Evolutionary conservation across 2,888 invertebrate genomes (phyloP).

Genomic region (Melinopterus prodromus): DNA sequence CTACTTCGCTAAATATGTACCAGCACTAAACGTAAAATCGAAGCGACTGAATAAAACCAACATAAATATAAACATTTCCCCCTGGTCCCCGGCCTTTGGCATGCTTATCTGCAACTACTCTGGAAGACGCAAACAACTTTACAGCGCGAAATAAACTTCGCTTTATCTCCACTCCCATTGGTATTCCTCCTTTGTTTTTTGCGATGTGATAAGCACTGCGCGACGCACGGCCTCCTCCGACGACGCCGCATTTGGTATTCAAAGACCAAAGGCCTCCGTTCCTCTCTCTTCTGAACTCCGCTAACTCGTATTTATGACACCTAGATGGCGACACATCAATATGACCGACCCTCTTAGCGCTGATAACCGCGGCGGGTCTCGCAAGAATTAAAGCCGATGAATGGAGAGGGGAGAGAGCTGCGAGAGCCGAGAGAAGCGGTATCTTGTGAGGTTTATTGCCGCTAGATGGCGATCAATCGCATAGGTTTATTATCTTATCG

Average conservation of each 20-base stretch:
- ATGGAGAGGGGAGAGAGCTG: not conserved
- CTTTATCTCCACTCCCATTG: not conserved
- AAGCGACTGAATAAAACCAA: not conserved
- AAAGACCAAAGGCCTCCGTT: not conserved
- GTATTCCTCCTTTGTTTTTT: slow-evolving; percentile 4
- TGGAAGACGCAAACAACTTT: slow-evolving; percentile 4
- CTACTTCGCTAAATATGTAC: too few species aligned
- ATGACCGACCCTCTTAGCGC: not conserved
- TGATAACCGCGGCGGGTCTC: not conserved
- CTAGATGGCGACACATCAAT: not conserved
- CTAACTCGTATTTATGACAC: not conserved
- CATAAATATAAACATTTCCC: not conserved
- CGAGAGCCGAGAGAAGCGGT: not conserved
- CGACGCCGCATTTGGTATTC: not conserved
- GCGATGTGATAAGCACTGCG: not conserved
- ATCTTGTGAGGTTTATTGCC: not conserved
- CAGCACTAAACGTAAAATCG: too few species aligned
- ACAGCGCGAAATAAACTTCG: not conserved
- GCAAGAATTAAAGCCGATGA: not conserved
- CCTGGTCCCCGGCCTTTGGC: not conserved
- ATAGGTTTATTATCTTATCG: not conserved
- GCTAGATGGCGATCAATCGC: not conserved
- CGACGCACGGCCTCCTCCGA: not conserved
- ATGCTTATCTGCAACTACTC: not conserved
- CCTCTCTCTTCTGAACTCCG: not conserved